These are phyloP conservation scores for Lacerta viridis DNA, from an alignment of 2,797 vertebrate species.

Conservation along the genomic window DNA sequence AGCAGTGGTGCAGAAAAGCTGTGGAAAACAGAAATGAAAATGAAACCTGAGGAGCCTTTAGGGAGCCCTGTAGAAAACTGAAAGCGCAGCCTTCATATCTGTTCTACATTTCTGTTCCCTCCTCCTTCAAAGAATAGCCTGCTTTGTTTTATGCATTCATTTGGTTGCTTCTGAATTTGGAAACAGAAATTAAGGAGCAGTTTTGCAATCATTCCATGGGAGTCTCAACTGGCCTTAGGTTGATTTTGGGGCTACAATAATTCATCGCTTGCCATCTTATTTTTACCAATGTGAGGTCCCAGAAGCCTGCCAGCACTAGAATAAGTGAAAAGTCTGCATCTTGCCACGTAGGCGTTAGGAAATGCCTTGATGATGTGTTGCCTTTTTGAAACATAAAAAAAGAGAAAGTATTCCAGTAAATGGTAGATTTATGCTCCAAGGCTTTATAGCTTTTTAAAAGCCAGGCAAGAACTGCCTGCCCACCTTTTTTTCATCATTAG, in stretches of 20 bases:
- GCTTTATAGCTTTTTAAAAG: background rate
- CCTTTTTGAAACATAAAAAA: background rate
- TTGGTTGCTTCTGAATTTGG: background rate
- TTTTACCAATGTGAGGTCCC: background rate
- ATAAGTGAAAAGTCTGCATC: background rate
- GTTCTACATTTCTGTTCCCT: too few species aligned
- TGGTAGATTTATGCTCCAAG: conserved; percentile 9
- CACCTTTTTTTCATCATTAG: conserved; percentile 9
- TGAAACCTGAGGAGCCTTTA: background rate
- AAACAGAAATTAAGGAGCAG: background rate
- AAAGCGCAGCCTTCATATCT: background rate
- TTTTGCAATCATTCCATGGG: background rate
- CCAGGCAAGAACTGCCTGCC: background rate
- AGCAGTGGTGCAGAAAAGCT: background rate
- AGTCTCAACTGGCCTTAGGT: background rate
- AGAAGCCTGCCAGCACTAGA: background rate
- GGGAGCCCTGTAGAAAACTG: background rate
- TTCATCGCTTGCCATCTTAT: background rate
- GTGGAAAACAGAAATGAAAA: background rate
- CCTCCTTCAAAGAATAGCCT: background rate
- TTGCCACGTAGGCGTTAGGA: background rate
- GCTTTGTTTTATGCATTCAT: background rate
- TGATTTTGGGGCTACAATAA: background rate
- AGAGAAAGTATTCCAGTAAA: conserved; percentile 11
- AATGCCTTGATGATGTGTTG: background rate